These are phyloP conservation scores for Parnassius apollo DNA, from an alignment of 2,888 invertebrate species.

Conservation along the genomic window DNA sequence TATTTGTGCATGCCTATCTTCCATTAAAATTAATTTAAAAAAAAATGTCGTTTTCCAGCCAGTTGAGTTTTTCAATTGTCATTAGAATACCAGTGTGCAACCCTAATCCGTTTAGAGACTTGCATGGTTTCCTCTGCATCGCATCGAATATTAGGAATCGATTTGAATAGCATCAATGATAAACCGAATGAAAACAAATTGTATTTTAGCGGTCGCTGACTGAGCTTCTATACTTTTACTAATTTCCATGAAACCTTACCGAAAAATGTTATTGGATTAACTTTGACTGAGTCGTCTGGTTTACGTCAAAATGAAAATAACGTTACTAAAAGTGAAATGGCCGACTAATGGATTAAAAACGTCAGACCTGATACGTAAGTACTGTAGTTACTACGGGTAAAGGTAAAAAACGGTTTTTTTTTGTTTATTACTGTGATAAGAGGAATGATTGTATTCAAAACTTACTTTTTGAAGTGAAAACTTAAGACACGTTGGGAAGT, in stretches of 20 bases:
- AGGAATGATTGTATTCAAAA: too few relatives aligned
- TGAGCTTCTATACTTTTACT: constrained; percentile 1
- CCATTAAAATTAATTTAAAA: too few relatives aligned
- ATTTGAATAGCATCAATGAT: constrained; percentile 3
- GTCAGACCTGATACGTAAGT: not conserved
- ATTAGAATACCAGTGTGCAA: constrained; percentile 13
- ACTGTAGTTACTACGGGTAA: not conserved
- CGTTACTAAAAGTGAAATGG: constrained; percentile 10
- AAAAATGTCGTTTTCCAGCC: too few relatives aligned
- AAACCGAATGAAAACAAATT: not conserved
- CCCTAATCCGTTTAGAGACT: constrained; percentile 20
- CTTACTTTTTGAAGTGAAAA: too few relatives aligned
- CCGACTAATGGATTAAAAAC: constrained; percentile 23
- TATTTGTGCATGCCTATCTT: too few relatives aligned
- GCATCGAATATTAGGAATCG: constrained; percentile 11
- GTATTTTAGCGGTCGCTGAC: not conserved
- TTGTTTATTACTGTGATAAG: too few relatives aligned
- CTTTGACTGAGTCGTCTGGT: not conserved
- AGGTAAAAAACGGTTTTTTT: too few relatives aligned
- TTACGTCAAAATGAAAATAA: constrained; percentile 9
- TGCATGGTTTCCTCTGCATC: constrained; percentile 21
- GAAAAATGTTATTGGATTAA: constrained; percentile 23
- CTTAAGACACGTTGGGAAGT: too few relatives aligned
- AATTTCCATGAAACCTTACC: constrained; percentile 21
- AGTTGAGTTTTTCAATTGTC: constrained; percentile 1